These are phyloP conservation scores for Drosophila pectinifera DNA, from an alignment of 1,140 invertebrate species.

Conservation along the genomic window DNA sequence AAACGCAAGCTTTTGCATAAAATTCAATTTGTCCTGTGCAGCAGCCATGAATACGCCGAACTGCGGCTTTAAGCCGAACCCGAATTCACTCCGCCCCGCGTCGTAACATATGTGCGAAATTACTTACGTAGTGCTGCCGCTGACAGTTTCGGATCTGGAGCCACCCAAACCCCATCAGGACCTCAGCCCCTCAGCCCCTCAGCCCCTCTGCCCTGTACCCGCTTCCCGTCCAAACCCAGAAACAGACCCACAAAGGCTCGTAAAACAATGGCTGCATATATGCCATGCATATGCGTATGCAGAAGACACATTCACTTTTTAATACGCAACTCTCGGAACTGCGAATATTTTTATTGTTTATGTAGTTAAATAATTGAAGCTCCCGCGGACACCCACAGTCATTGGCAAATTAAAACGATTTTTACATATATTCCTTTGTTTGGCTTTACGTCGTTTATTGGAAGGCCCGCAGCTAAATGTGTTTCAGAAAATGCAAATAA, in stretches of 20 bases:
- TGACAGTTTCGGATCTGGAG: constrained; percentile 58
- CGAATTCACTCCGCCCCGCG: constrained; percentile 14
- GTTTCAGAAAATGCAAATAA: constrained; percentile 27
- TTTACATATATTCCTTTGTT: constrained; percentile 41
- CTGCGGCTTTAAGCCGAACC: constrained; percentile 58
- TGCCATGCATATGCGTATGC: constrained; percentile 23
- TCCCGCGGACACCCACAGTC: constrained; percentile 44
- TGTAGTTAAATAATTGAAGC: constrained; percentile 60
- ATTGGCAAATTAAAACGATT: constrained; percentile 51
- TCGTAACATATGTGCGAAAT: constrained; percentile 80
- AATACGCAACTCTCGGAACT: constrained; percentile 34
- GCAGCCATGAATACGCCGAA: constrained; percentile 79
- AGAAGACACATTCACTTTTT: constrained; percentile 67
- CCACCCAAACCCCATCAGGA: constrained; percentile 18
- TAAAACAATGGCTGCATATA: constrained; percentile 63
- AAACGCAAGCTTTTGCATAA: constrained; percentile 75
- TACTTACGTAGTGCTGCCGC: constrained; percentile 70
- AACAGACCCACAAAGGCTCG: constrained; percentile 38
- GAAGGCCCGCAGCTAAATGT: constrained; percentile 42
- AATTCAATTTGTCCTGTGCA: constrained; percentile 83
- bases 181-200: constrained; percentile 2
- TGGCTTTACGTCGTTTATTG: constrained; percentile 7
- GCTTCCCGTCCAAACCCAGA: constrained; percentile 22
- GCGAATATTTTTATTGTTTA: constrained; percentile 41
- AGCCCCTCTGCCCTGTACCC: constrained; percentile 3